A percentile compares a stretch with the other conserved stretches of the same genome.
Conservation (phyloP, 92 coral and sea anemone species). For the Palythoa grandiflora region DNA sequence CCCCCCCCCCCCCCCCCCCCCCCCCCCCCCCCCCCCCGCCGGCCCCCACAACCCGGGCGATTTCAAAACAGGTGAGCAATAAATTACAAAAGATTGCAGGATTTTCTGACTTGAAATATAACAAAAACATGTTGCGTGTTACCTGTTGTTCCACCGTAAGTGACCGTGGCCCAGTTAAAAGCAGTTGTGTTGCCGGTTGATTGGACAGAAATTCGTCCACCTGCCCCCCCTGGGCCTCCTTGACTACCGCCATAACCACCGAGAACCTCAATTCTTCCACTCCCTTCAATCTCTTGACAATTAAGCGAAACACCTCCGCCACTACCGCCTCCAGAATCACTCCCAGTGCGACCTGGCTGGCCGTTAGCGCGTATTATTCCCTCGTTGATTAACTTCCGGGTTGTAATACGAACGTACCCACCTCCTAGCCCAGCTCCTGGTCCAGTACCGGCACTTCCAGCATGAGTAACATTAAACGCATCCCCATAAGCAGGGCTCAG, state of each 20-base stretch:
- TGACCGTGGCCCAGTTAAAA: slow-evolving; percentile 55
- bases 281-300: slow-evolving; percentile 57
- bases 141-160: slow-evolving; percentile 88
- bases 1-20: no score
- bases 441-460: slow-evolving; percentile 82
- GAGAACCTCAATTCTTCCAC: slow-evolving; percentile 61
- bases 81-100: neutral
- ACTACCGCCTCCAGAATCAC: slow-evolving; percentile 80
- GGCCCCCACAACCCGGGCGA: no score
- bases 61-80: neutral
- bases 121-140: neutral
- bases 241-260: slow-evolving; percentile 69
- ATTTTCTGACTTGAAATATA: neutral
- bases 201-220: slow-evolving; percentile 75
- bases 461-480: slow-evolving; percentile 62
- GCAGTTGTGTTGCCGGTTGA: slow-evolving; percentile 56
- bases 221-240: slow-evolving; percentile 83
- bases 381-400: slow-evolving; percentile 68
- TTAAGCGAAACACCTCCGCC: slow-evolving; percentile 74
- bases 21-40: no score
- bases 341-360: slow-evolving; percentile 35
- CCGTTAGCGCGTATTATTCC: slow-evolving; percentile 73
- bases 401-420: slow-evolving; percentile 64
- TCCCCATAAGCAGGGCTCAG: slow-evolving; percentile 74
- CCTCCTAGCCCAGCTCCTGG: slow-evolving; percentile 73